Percentiles rank a stretch among this genome's conserved stretches.
Conservation (phyloP, 2,797 vertebrate species). For the Lerista edwardsae region DNA sequence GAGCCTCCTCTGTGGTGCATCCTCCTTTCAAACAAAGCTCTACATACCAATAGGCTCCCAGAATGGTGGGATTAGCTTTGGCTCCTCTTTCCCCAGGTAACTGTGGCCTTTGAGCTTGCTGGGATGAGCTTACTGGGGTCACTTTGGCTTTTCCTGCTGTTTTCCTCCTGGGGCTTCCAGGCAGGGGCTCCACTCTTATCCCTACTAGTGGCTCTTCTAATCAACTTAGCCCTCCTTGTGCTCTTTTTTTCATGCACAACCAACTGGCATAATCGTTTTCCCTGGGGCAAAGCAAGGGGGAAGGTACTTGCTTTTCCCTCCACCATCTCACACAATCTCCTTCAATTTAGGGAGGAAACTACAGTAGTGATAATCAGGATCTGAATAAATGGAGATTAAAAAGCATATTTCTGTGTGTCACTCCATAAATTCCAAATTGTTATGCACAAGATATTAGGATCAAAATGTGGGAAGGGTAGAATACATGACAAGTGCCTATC, state of each 20-base stretch:
- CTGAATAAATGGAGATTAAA: background rate
- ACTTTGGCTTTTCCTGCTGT: constrained; percentile 22
- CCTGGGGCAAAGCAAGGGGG: background rate
- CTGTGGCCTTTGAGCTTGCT: constrained; percentile 12
- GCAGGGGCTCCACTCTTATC: constrained; percentile 32
- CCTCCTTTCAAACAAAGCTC: constrained; percentile 17
- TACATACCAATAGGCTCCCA: constrained; percentile 37
- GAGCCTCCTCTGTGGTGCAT: background rate
- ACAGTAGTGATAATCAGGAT: background rate
- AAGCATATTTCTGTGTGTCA: background rate
- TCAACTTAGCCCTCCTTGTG: background rate
- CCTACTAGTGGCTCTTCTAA: constrained; percentile 9
- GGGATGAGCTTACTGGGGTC: constrained; percentile 15
- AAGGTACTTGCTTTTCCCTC: background rate
- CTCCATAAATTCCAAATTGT: background rate
- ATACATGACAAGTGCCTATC: background rate
- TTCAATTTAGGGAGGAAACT: background rate
- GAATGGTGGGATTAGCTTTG: constrained; percentile 15
- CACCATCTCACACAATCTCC: background rate
- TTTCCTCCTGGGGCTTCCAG: constrained; percentile 19
- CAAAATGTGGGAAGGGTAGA: background rate
- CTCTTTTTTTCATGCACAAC: background rate
- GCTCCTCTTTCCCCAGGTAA: constrained; percentile 27
- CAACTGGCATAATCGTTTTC: background rate
- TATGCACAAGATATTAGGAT: background rate